Percentiles rank a stretch among this genome's conserved stretches.
These are phyloP conservation scores for Microplitis demolitor DNA, from an alignment of 1,140 invertebrate genomes.

Conservation along the genomic window DNA sequence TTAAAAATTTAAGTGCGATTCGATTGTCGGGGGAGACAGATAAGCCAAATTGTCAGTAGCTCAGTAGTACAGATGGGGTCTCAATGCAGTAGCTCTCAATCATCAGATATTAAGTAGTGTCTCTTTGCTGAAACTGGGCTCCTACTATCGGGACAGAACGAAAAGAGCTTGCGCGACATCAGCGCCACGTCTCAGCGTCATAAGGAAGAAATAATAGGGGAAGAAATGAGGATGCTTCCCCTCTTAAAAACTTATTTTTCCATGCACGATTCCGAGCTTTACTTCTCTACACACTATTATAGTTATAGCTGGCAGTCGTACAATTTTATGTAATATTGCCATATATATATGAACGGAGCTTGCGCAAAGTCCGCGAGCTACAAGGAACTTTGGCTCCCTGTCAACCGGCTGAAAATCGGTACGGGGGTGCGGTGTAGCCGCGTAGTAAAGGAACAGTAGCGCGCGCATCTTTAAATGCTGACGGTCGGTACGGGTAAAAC, in stretches of 20 bases:
- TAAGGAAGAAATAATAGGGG: neutral
- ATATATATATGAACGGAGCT: neutral
- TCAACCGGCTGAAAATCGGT: neutral
- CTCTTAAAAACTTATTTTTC: neutral
- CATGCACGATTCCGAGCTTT: neutral
- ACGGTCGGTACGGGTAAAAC: conserved; percentile 24
- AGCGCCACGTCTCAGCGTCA: neutral
- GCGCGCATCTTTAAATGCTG: neutral
- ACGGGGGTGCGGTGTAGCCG: conserved; percentile 10
- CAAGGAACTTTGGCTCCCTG: neutral
- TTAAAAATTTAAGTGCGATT: neutral
- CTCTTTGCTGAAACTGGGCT: neutral
- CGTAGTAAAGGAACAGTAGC: neutral
- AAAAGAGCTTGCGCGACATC: neutral
- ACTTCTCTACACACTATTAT: too few relatives aligned
- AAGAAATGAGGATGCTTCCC: neutral
- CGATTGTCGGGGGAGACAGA: conserved; percentile 6
- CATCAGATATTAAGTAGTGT: neutral
- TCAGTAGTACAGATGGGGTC: conserved; percentile 17
- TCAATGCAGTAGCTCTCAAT: conserved; percentile 6
- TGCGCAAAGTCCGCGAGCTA: neutral
- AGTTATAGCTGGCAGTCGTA: too few relatives aligned
- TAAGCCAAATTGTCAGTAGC: conserved; percentile 7
- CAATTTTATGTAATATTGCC: too few relatives aligned
- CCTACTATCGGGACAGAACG: neutral